phyloP scores from a whole-genome alignment of 2,797 vertebrate genomes.

The Semotilus atromaculatus region DNA sequence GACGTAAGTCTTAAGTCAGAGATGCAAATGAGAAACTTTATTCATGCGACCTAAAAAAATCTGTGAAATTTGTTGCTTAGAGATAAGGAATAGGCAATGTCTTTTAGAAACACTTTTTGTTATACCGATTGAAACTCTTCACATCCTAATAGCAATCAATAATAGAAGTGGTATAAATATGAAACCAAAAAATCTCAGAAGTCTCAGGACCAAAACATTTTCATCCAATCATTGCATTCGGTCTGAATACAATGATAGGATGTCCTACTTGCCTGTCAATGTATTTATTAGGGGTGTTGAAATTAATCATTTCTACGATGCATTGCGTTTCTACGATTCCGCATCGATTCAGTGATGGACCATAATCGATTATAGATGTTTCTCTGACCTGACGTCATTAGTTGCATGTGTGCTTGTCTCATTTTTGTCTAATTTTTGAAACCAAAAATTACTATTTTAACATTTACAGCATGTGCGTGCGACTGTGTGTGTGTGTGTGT shows the following conservation, averaged over 20 bases:
- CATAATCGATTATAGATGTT: no score
- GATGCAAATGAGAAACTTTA: neutral
- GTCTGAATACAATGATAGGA: neutral
- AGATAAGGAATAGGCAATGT: neutral
- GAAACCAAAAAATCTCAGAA: neutral
- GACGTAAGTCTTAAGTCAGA: neutral
- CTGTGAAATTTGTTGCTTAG: neutral
- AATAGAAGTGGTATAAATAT: neutral
- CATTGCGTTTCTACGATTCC: no score
- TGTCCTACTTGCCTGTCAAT: neutral
- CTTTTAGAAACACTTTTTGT: neutral
- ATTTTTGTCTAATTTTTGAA: no score
- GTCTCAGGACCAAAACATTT: neutral
- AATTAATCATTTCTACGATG: no score
- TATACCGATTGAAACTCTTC: neutral
- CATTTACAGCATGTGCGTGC: no score
- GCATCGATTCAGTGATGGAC: no score
- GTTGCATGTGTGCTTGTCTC: no score
- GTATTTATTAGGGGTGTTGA: neutral
- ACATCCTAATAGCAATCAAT: neutral
- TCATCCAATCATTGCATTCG: neutral
- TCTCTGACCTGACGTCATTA: no score
- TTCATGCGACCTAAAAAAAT: neutral
- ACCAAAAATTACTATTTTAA: no score
- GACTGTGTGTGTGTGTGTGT: no score